A percentile compares a stretch with the other conserved stretches of the same genome.
Conservation (phyloP, 2,888 invertebrate species). For the Prosapia bicincta region DNA sequence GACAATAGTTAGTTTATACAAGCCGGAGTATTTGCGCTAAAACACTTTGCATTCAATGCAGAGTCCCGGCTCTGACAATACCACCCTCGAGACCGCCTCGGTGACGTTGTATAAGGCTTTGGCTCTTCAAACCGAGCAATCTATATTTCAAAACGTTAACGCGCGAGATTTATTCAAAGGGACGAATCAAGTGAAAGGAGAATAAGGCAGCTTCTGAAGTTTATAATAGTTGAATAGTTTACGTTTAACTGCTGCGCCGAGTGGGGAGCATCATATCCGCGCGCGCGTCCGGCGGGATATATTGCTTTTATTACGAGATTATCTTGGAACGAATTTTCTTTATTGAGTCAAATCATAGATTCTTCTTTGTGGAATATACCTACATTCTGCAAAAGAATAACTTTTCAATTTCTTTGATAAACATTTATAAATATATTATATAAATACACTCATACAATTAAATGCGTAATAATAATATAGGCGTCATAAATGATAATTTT, state of each 20-base stretch:
- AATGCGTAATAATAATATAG: too few species aligned
- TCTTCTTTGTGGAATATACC: too few species aligned
- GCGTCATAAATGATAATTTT: too few species aligned
- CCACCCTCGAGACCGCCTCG: slow-evolving; percentile 2
- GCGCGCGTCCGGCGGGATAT: too few species aligned
- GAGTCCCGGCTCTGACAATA: background rate
- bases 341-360: too few species aligned
- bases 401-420: too few species aligned
- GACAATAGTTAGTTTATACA: background rate
- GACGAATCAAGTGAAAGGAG: background rate
- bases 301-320: too few species aligned
- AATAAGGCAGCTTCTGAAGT: background rate
- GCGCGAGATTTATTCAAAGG: background rate
- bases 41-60: background rate
- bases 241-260: background rate
- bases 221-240: background rate
- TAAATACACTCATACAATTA: too few species aligned
- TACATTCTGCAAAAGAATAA: too few species aligned
- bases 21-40: background rate
- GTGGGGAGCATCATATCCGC: too few species aligned
- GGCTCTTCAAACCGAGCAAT: background rate
- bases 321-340: too few species aligned
- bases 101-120: background rate
- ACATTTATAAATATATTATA: too few species aligned
- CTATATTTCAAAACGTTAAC: background rate